Evolutionary conservation across 2,888 invertebrate genomes (phyloP), one percentile per base, ranked within the genome.

Genomic region (Byasa hedistus): DNA sequence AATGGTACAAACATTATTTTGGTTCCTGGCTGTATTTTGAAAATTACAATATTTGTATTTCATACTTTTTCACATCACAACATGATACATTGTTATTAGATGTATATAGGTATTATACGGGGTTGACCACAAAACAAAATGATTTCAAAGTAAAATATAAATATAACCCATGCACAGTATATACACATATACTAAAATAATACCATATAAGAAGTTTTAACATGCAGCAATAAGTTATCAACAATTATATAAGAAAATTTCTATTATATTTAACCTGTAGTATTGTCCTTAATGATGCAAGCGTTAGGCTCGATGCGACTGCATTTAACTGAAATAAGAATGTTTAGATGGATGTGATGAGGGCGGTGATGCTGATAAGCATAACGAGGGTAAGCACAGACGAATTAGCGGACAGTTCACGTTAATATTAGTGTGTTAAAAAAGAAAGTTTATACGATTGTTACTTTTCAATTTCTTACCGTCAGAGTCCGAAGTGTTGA

Each of bases 291-390:
- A 74, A 83, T 74, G 82, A 81, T 72, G 84, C 84, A 86, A 79
- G 78, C 75, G 76, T 82, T 83, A 80, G 78, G 74, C 78, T 79
- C 78, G 80, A 74, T 73, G 79, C 74, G 81, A 77, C 84, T 81
- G 85, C 84, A 85, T 61, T 80, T 79, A 69, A 75, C 84, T 85
- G 85, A 81, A 84, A 86, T 73, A 77, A 82, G 75, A 85, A 83
- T 75, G 79, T 81, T 61, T 61, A 64, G 23, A 64, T 60, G 66
- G 69, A 68, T 62, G 65, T 68, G 61, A 69, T 62, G 66, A 62
- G 61, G 62, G 61, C 57, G 64, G 56, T 57, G 56, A 67, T 59
- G 64, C 64, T 55, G 57, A 66, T 27, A 70, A 69, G 73, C 71
- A 57, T 54, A 60, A 65, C 59, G 63, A 54, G 52, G 57, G 44